phyloP scores from a whole-genome alignment of 2,113 vertebrate genomes.

The Amphilophus citrinellus region DNA sequence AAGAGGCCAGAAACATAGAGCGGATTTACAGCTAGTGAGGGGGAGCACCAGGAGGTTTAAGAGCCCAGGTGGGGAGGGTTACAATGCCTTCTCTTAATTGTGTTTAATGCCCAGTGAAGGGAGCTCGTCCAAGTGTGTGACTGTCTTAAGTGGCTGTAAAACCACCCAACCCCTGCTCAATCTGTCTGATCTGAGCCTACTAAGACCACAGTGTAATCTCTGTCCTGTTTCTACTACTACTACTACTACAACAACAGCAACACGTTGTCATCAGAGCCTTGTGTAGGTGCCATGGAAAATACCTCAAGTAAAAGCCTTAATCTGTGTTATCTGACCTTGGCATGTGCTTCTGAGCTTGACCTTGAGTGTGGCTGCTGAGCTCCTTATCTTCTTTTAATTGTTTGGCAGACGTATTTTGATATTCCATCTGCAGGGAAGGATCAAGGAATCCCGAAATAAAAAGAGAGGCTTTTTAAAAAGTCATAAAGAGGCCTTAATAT shows the following conservation, averaged over 20 bases:
- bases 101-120: slow-evolving; percentile 67
- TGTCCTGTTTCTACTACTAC: slow-evolving; percentile 24
- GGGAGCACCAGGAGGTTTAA: slow-evolving; percentile 33
- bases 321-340: slow-evolving; percentile 49
- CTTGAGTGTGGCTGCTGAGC: slow-evolving; percentile 33
- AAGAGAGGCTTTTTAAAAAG: slow-evolving; percentile 18
- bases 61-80: slow-evolving; percentile 60
- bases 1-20: slow-evolving; percentile 47
- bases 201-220: slow-evolving; percentile 53
- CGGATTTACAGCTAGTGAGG: slow-evolving; percentile 55
- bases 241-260: slow-evolving; percentile 7
- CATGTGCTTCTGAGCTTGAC: slow-evolving; percentile 19
- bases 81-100: slow-evolving; percentile 63
- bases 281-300: slow-evolving; percentile 20
- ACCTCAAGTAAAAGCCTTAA: slow-evolving; percentile 26
- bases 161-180: slow-evolving; percentile 28
- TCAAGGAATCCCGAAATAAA: slow-evolving; percentile 28
- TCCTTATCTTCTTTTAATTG: slow-evolving; percentile 65
- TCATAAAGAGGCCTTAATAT: not conserved
- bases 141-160: slow-evolving; percentile 56
- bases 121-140: slow-evolving; percentile 65
- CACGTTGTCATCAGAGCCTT: not conserved
- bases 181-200: slow-evolving; percentile 48
- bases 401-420: slow-evolving; percentile 35
- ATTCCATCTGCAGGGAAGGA: slow-evolving; percentile 40